Conservation (phyloP, 2,797 vertebrate species). For the Myotis pilosus region DNA sequence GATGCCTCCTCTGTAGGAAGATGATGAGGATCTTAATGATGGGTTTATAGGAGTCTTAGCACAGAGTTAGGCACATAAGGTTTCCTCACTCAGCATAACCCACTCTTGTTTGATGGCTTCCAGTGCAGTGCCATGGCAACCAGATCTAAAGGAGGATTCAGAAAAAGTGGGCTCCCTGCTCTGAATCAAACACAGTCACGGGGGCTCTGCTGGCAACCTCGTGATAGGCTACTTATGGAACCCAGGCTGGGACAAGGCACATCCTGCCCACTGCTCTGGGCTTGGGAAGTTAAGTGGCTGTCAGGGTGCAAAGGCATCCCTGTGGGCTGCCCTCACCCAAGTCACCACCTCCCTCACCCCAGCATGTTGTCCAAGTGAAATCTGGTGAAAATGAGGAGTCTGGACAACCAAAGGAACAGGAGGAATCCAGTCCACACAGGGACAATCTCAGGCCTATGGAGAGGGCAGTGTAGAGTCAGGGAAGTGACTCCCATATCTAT, state of each 20-base stretch:
- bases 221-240: neutral
- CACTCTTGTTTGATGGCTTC: neutral
- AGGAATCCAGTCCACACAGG: neutral
- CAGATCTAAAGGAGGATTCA: constrained; percentile 4
- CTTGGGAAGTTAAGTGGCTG: neutral
- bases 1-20: neutral
- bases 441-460: neutral
- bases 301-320: neutral
- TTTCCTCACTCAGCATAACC: neutral
- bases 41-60: neutral
- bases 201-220: neutral
- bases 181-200: constrained; percentile 2
- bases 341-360: neutral
- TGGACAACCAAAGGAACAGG: neutral
- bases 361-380: constrained; percentile 22
- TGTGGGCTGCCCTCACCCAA: neutral
- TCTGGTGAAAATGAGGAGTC: neutral
- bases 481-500: neutral
- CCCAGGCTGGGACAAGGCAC: neutral
- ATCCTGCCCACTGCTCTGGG: neutral
- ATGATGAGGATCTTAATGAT: neutral
- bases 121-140: neutral
- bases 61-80: neutral
- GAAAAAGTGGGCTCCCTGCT: neutral
- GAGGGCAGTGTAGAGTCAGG: neutral